These are phyloP conservation scores for Pelecanus crispus DNA, from an alignment of 2,113 vertebrate genomes.

Conservation along the genomic window DNA sequence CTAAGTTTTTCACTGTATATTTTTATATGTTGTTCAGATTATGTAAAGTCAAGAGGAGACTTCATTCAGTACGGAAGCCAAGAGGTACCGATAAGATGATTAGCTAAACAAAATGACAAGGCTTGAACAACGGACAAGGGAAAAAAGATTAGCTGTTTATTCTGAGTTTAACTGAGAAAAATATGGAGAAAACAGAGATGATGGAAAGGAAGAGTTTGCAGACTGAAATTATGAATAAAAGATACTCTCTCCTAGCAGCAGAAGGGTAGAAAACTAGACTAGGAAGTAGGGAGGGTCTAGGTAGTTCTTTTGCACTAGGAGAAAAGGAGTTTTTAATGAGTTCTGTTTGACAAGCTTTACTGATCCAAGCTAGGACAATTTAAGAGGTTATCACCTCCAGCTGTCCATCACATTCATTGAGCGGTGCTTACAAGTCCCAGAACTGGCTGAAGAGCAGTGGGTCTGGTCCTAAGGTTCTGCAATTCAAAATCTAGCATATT, in stretches of 20 bases:
- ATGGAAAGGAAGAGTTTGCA: background rate
- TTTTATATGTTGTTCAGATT: background rate
- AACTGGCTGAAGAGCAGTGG: background rate
- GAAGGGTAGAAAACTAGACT: background rate
- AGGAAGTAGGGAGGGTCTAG: background rate
- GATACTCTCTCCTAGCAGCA: background rate
- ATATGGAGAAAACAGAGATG: background rate
- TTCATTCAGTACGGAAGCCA: background rate
- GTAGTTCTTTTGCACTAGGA: background rate
- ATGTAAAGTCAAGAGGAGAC: background rate
- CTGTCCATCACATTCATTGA: slow-evolving; percentile 35
- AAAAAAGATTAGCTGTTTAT: background rate
- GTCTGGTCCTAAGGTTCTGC: background rate
- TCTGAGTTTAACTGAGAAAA: background rate
- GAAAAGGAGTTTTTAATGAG: slow-evolving; percentile 1
- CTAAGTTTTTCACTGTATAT: background rate
- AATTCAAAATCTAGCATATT: background rate
- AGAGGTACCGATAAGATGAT: background rate
- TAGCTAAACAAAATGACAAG: background rate
- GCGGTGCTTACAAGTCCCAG: background rate
- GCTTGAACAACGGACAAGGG: background rate
- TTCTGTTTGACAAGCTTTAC: slow-evolving; percentile 1
- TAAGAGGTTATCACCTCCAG: slow-evolving; percentile 32
- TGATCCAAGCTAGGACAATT: slow-evolving; percentile 10
- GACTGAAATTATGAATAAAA: background rate